phyloP scores from a whole-genome alignment of 2,888 invertebrate species.

The Lasioglossum marginatum region DNA sequence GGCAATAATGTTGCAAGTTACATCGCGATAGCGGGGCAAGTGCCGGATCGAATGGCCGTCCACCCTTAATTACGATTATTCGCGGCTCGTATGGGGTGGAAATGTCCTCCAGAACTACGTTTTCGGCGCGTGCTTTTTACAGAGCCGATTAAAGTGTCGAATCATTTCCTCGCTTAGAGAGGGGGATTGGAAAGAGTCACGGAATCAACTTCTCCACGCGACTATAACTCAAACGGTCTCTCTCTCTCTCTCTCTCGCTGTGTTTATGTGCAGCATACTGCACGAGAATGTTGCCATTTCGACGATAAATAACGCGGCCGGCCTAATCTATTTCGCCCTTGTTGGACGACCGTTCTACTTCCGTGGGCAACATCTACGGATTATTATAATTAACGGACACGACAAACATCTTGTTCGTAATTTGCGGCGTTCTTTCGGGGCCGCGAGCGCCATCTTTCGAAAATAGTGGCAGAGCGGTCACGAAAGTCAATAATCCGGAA shows the following conservation, averaged over 20 bases:
- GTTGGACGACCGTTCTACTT: background rate
- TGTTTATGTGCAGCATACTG: too few species aligned
- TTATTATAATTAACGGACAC: slow-evolving; percentile 14
- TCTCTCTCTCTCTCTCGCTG: background rate
- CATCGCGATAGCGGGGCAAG: background rate
- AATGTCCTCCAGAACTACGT: background rate
- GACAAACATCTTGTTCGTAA: slow-evolving; percentile 12
- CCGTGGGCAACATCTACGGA: background rate
- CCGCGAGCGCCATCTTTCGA: slow-evolving; percentile 8
- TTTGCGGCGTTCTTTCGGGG: background rate
- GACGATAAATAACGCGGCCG: background rate
- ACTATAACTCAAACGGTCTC: background rate
- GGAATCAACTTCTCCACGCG: background rate
- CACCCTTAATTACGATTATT: slow-evolving; percentile 38
- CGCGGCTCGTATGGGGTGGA: background rate
- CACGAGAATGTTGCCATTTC: background rate
- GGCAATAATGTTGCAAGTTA: background rate
- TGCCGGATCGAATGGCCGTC: slow-evolving; percentile 1
- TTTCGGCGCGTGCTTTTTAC: slow-evolving; percentile 25
- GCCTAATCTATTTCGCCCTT: background rate
- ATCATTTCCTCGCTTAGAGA: slow-evolving; percentile 3
- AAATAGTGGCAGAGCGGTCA: slow-evolving; percentile 21
- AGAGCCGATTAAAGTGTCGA: slow-evolving; percentile 11
- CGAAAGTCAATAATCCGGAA: slow-evolving; percentile 53
- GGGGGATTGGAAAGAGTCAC: slow-evolving; percentile 17